Evolutionary conservation across 2,113 vertebrate genomes (phyloP), one percentile per base, ranked within the genome.

Genomic region (Amblyopsis rosae): DNA sequence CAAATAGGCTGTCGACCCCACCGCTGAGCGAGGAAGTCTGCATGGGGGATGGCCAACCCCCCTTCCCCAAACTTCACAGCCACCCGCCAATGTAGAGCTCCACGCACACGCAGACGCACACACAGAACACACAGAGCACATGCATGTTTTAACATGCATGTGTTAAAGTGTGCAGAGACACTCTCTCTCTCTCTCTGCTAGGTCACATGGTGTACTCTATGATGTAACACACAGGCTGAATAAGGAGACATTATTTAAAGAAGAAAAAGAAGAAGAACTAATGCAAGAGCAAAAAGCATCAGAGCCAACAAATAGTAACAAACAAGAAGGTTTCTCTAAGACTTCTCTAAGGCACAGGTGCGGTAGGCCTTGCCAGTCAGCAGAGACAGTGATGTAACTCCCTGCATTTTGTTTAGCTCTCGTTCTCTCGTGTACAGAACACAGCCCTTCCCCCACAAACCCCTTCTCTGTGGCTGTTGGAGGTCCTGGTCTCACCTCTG

Each of bases 11-110:
- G 77, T 82, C 80, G 80, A 89, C 86, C 87, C 86, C 86, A 81
- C 54, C 57, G 81, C 79, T 50, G 73, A 82, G 89, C 81, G 54
- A 86, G 84, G 88, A 91, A 90, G 86, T 89, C 90, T 86, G 74
- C 86, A 87, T 88, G 84, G 61, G 82, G 86, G 87, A 86, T 79
- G 69, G 87, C 76, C 86, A 84, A 91, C 88, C 91, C 88, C 85
- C 85, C 75, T 85, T 89, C 66, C 88, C 80, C 83, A 91, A 90
- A 91, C 90, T 91, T 92, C 87, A 89, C 90, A 89, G 83, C 74
- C 72, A 64, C 77, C 82, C 72, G 69, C 79, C 84, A 90, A 68
- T 16, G n/a, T n/a, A 26, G 70, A 79, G 68, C 65, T 77, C 45
- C 59, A 47, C 13, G 26, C 12, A 17, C 46, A 32, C 32, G 16